Percentiles rank a stretch among this genome's conserved stretches.
Evolutionary conservation across 2,113 vertebrate genomes (phyloP).

Genomic region (Pseudopodoces humilis): DNA sequence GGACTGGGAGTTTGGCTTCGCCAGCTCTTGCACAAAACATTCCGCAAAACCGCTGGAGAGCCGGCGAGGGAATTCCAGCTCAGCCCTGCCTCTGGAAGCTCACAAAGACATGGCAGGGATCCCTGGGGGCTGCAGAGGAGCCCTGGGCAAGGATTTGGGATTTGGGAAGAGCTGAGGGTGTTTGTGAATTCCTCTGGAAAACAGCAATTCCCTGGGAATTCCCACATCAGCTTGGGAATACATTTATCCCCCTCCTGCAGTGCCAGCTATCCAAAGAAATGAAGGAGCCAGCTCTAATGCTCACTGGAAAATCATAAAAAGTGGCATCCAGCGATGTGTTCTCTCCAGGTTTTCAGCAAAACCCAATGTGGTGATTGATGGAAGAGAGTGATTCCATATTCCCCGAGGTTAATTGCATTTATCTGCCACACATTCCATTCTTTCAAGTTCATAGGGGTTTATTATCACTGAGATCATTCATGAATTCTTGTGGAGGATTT

Average conservation of each 20-base stretch:
- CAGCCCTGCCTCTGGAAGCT: background rate
- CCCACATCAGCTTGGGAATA: background rate
- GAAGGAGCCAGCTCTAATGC: background rate
- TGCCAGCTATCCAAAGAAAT: background rate
- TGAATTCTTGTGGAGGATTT: conserved; percentile 18
- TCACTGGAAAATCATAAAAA: background rate
- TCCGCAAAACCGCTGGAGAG: background rate
- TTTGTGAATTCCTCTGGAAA: background rate
- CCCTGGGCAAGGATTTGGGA: background rate
- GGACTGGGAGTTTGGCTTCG: background rate
- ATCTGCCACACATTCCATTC: conserved; percentile 24
- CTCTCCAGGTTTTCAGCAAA: conserved; percentile 29
- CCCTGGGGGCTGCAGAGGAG: conserved; percentile 7
- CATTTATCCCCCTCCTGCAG: background rate
- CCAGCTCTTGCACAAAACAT: background rate
- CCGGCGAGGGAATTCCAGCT: background rate
- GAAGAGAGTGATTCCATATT: background rate
- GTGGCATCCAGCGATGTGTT: background rate
- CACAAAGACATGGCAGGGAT: background rate
- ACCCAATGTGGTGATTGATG: background rate
- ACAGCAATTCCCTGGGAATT: background rate
- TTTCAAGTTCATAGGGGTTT: conserved; percentile 3
- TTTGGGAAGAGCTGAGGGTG: background rate
- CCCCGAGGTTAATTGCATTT: conserved; percentile 26
- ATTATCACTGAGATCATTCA: conserved; percentile 28